Evolutionary conservation across 2,797 vertebrate species (phyloP).

Genomic region (Strix occidentalis): DNA sequence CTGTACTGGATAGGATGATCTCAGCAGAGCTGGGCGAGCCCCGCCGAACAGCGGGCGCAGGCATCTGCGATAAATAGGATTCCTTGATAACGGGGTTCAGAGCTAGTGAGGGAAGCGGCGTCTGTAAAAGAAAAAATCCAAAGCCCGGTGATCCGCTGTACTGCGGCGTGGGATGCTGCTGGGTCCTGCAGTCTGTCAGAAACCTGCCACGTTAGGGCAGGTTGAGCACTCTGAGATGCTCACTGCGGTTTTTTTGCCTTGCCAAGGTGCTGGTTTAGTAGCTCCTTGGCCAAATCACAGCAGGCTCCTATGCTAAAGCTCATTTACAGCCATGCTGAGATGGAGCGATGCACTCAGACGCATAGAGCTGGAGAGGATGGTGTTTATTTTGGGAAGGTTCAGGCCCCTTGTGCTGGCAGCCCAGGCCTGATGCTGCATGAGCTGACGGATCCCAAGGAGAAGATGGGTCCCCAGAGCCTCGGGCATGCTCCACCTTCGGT

Average conservation of each 20-base stretch:
- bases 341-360: neutral
- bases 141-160: rapidly evolving
- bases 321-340: neutral
- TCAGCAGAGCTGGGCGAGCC: neutral
- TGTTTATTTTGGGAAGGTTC: neutral
- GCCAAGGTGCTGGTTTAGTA: neutral
- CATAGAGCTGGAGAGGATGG: neutral
- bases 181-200: neutral
- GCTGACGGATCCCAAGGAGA: neutral
- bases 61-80: neutral
- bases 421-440: neutral
- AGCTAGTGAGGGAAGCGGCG: rapidly evolving
- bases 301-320: neutral
- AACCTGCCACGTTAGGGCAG: neutral
- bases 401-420: neutral
- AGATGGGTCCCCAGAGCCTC: neutral
- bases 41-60: rapidly evolving
- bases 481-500: rapidly evolving
- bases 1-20: neutral
- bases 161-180: neutral
- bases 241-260: neutral
- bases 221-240: neutral
- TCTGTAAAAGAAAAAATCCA: neutral
- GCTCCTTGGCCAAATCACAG: neutral
- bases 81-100: neutral